Evolutionary conservation across 2,888 invertebrate genomes (phyloP).

Genomic region (Pediacus dermestoides): DNA sequence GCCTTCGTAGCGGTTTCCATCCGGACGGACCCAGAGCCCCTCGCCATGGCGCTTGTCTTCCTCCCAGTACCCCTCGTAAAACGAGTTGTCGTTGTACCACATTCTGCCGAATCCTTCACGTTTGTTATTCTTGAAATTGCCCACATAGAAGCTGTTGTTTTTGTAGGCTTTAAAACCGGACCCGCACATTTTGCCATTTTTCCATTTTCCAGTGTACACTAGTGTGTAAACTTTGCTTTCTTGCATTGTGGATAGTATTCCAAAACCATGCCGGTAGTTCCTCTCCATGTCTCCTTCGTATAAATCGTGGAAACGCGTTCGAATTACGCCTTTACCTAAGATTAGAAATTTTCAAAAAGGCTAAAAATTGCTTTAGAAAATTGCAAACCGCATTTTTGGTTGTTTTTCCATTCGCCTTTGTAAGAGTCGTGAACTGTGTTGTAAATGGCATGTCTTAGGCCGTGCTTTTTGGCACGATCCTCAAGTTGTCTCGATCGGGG

Average conservation of each 20-base stretch:
- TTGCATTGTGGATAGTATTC: conserved; percentile 51
- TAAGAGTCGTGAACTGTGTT: conserved; percentile 55
- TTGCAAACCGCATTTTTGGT: conserved; percentile 47
- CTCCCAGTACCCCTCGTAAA: conserved; percentile 60
- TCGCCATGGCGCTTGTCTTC: conserved; percentile 34
- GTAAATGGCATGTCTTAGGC: conserved; percentile 56
- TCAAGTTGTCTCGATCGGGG: conserved; percentile 45
- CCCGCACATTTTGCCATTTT: conserved; percentile 57
- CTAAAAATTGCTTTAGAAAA: too few relatives aligned
- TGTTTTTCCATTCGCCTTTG: conserved; percentile 60
- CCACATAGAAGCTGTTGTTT: conserved; percentile 60
- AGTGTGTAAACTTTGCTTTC: conserved; percentile 50
- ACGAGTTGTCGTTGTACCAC: conserved; percentile 58
- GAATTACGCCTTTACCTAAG: conserved; percentile 54
- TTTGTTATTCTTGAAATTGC: conserved; percentile 53
- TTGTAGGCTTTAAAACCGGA: conserved; percentile 56
- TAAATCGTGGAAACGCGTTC: conserved; percentile 51
- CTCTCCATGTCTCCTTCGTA: conserved; percentile 62
- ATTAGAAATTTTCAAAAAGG: not conserved
- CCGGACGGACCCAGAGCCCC: conserved; percentile 45
- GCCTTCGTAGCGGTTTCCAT: conserved; percentile 65
- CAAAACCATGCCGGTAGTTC: conserved; percentile 59
- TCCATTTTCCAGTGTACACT: conserved; percentile 60
- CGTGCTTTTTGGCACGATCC: conserved; percentile 54
- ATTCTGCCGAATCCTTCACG: conserved; percentile 60